Base-by-base conservation (phyloP, 1,140 invertebrate species). In the Tetramorium simillimum region DNA sequence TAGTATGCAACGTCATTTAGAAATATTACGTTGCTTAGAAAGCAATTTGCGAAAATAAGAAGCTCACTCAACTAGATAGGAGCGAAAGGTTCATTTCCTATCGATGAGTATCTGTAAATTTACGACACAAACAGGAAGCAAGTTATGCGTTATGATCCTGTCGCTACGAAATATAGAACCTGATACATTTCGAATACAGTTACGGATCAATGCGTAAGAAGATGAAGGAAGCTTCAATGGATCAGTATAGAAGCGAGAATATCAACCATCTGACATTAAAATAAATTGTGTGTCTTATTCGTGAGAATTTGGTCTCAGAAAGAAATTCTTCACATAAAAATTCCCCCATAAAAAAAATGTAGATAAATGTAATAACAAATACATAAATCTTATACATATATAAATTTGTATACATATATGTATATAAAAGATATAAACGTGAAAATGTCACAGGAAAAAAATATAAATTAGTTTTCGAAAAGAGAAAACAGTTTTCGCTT, bases 171-270 rank as follows among this genome's bases (percentile, higher is more conserved):
- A 60, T 37, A 46, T 60, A 73, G 40, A 75, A 49, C 21, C 53
- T 37, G 40, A 84, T 60, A 60, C 18, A 60, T 82, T 49, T 84
- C 40, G 7, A 84, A 84, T 46, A 46, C 16, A 49, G 63, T 73
- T 60, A 84, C 53, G 40, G 40, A 73, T 84, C 80, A 60, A 46
- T 60, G 56, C 40, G 77, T 24, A 28, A 84, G n/a, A 43, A 75
- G 14, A 75, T 75, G 69, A 60, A 58, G 40, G 16, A 60, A 65
- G 60, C 21, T 43, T 16, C 28, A 33, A 28, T 16, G 24, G 9
- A 58, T 43, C 67, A 51, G 24, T 16, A 56, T 14, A 53, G 16
- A 56, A 37, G 33, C 9, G 28, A 84, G 10, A 56, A 40, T 60
- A 56, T 56, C 46, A 53, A 3, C 21, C 2, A 24, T 60, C 9